Evolutionary conservation across 2,797 vertebrate species (phyloP).

Genomic region (Lagorchestes hirsutus): DNA sequence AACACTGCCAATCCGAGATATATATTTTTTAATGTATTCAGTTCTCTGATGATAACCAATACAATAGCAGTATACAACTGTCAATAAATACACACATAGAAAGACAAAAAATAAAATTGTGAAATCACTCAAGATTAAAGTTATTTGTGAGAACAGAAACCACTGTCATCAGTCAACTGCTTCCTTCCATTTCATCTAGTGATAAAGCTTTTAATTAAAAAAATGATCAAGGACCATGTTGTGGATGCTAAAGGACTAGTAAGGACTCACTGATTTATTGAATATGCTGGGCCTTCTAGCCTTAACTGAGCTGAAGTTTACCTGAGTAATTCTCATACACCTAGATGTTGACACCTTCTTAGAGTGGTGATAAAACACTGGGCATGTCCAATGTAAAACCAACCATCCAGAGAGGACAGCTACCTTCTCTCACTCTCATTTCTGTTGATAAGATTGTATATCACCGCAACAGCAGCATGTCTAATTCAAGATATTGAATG

Average conservation of each 20-base stretch:
- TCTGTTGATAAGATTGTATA: constrained; percentile 64
- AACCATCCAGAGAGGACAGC: constrained; percentile 64
- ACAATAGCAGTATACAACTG: constrained; percentile 37
- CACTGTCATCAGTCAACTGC: constrained; percentile 65
- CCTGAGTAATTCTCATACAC: constrained; percentile 69
- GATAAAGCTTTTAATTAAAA: constrained; percentile 59
- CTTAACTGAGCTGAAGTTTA: constrained; percentile 62
- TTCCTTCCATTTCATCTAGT: constrained; percentile 59
- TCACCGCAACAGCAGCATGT: constrained; percentile 58
- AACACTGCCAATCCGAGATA: constrained; percentile 35
- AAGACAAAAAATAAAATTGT: constrained; percentile 51
- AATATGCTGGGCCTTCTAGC: constrained; percentile 29
- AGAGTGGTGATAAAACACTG: constrained; percentile 68
- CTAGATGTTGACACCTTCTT: constrained; percentile 63
- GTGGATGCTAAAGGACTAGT: constrained; percentile 47
- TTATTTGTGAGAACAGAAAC: constrained; percentile 58
- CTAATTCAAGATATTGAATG: constrained; percentile 59
- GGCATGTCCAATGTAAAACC: constrained; percentile 45
- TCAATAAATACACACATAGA: constrained; percentile 61
- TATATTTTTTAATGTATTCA: constrained; percentile 58
- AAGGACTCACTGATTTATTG: constrained; percentile 69
- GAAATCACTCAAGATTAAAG: constrained; percentile 65
- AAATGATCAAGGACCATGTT: constrained; percentile 41
- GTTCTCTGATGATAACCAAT: constrained; percentile 57
- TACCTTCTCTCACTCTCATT: constrained; percentile 50